Base-by-base conservation (phyloP, 2,888 invertebrate species). In the Cenopis cana region DNA sequence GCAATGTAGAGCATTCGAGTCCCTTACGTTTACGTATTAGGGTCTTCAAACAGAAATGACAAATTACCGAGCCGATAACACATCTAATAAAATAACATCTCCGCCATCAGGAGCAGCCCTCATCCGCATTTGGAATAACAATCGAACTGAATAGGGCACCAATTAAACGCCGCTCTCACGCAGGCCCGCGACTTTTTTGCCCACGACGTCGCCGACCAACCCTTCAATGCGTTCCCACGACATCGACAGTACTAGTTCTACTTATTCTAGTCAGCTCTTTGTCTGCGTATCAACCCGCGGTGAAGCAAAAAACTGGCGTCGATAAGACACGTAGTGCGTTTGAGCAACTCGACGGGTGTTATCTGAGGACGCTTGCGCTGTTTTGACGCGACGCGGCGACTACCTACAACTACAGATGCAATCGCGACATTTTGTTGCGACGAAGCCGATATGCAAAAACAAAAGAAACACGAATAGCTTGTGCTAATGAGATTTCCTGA, bases 321-420 rank as follows among this genome's bases (percentile, higher is more conserved):
- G 87, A 86, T 85, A 84, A 85, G 83, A 82, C 87, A 86, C 86
- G 87, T 84, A 82, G 80, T 80, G 79, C 79, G 81, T 80, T 77
- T 79, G 78, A 81, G 79, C 79, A 77, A 77, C 78, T 62, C 36
- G 61, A 70, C 77, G 76, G 79, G 79, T 59, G 72, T 72, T 77
- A 77, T 79, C 78, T 78, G 74, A 76, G 75, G 56, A 49, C 69
- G 38, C 14, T 62, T 36, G 50, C 50, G 36, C 20, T 62, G 52
- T 62, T 62, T 52, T 36, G 33, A 49, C 61, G 49, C 41, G 59
- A 6, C 11, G 12, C 11, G 10, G 1, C n/a, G n/a, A n/a, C 11
- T 49, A 29, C 46, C 1, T 41, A 29, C 12, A 61, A 60, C 33
- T 4, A 59, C 49, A 10, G 18, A 41, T 29, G 29, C 29, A 29